Evolutionary conservation across 2,888 invertebrate genomes (phyloP), one percentile per base, ranked within the genome.

Genomic region (Adelphocoris suturalis): DNA sequence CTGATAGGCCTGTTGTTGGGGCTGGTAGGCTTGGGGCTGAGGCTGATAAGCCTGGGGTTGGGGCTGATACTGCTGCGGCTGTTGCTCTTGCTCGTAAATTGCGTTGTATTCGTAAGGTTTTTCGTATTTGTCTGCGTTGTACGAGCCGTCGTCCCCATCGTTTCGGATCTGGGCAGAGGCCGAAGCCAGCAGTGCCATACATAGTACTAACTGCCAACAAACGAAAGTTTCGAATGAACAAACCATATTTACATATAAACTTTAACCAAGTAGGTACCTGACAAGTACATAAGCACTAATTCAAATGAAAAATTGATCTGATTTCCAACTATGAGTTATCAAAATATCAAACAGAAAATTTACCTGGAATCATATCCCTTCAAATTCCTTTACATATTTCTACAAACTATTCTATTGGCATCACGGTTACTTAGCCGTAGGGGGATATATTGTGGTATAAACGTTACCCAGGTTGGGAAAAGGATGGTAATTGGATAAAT

Each of bases 1-100:
- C 92, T 94, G 94, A 0, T 47, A 90, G 23, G 78, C 61, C 19
- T 68, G 68, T 12, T 89, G 82, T n/a, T 86, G 86, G 16, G 90
- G 75, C 13, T 86, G 86, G 80, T 89, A 89, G 16, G 90, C 52
- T 37, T 89, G 90, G 28, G 55, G 89, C 47, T 86, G 90, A 7
- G 86, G 84, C 19, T 85, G 90, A 52, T 91, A 90, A 19, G 89
- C 61, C 68, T 90, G 90, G 27, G 90, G 87, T n/a, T 88, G 89
- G 19, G 57, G 84, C 48, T 86, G 89, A 19, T 55, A 52, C 13
- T 37, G 48, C 57, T 85, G 76, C 14, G 82, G 84, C 37, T 89
- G 90, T 14, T 81, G 89, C 48, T 90, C 85, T 7, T 91, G 89
- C 23, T 89, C 85, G 23, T 89, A 75, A 48, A 84, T 37, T n/a